Evolutionary conservation across 2,888 invertebrate species (phyloP), one percentile per base, ranked within the genome.

Genomic region (Rhyacophila evoluta): DNA sequence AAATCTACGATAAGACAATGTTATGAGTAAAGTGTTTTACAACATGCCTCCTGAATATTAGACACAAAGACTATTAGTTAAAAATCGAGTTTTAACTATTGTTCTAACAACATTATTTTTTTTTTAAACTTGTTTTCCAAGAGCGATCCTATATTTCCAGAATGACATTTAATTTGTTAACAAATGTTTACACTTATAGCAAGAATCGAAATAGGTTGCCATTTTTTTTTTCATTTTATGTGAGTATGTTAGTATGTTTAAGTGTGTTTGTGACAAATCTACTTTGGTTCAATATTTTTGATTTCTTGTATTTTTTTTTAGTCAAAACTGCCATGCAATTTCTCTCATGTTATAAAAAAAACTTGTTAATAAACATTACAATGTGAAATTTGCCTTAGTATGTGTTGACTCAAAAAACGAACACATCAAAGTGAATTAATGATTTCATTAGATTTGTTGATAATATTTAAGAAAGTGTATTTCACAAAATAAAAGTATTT

Each of bases 221-320:
- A 81, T 81, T 81, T 76, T 72, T 74, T 55, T 55, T 55, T 55
- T 78, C 39, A 74, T 19, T 76, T 75, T 76, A 68, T 79, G 74
- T 79, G 79, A 79, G 78, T 72, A 55, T 55, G 77, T 77, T 81
- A 81, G 81, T 78, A 71, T 76, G 76, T 67, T 69, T 78, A 55
- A 74, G 75, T 77, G 77, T 79, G 79, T 77, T 68, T 74, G 79
- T 36, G 69, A 74, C 37, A 37, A 72, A 39, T 74, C 29, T 37
- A 27, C 72, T 37, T 74, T 25, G n/a, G 12, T 12, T 55, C 19
- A 19, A 55, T 55, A 55, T 19, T 55, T 19, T 25, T 55, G 19
- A 55, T 55, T 55, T 33, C 6, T 55, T 39, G 39, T 39, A 39
- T 39, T 72, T 38, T 25, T 76, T 77, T 38, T 72, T 11, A 10